A percentile compares a stretch with the other conserved stretches of the same genome.
These are phyloP conservation scores for Hypercompe scribonia DNA, from an alignment of 2,888 invertebrate species.

Conservation along the genomic window DNA sequence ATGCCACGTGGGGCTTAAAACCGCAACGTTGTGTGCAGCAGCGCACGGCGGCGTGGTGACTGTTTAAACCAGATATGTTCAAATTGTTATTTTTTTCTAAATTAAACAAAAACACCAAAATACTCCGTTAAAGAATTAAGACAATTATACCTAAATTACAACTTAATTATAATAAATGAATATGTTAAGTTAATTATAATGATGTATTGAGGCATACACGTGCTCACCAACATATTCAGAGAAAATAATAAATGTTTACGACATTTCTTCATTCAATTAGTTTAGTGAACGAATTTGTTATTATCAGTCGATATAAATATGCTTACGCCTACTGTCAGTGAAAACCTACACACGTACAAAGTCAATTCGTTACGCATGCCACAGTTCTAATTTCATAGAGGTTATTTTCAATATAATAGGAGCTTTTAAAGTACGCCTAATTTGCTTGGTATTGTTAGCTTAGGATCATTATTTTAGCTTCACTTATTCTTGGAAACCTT, in stretches of 20 bases:
- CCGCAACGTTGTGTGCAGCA: too few species aligned
- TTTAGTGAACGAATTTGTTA: constrained; percentile 28
- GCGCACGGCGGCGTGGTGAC: too few species aligned
- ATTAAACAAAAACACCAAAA: too few species aligned
- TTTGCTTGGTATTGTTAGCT: constrained; percentile 68
- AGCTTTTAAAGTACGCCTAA: constrained; percentile 69
- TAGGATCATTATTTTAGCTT: constrained; percentile 24
- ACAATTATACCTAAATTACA: too few species aligned
- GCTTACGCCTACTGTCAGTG: background rate
- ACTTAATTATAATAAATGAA: too few species aligned
- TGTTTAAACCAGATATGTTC: too few species aligned
- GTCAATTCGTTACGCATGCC: constrained; percentile 73
- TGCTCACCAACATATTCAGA: background rate
- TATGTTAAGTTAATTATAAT: too few species aligned
- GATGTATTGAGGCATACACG: too few species aligned
- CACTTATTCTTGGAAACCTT: background rate
- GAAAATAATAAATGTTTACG: background rate
- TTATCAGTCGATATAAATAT: constrained; percentile 31
- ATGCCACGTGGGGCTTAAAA: too few species aligned
- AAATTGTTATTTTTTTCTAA: too few species aligned
- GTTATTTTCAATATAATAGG: constrained; percentile 69
- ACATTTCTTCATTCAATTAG: background rate
- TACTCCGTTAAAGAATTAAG: too few species aligned
- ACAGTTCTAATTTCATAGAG: constrained; percentile 71
- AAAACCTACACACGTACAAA: constrained; percentile 21